phyloP scores from a whole-genome alignment of 2,797 vertebrate species.

The Girardinus metallicus region DNA sequence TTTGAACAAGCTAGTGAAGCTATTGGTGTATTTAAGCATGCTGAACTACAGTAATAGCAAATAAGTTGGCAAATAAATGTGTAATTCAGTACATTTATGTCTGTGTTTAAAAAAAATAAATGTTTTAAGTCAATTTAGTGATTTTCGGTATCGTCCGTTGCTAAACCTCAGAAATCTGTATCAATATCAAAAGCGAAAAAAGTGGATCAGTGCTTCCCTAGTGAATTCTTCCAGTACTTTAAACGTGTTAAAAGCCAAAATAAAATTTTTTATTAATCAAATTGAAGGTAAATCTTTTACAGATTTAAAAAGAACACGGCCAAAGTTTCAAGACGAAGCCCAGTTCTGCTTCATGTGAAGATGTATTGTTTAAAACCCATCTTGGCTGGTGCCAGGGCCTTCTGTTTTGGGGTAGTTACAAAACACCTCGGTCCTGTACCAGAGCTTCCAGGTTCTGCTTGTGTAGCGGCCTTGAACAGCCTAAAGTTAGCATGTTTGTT shows the following conservation, averaged over 20 bases:
- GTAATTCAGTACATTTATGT: no score
- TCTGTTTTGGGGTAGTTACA: neutral
- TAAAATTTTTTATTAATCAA: neutral
- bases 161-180: no score
- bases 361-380: neutral
- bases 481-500: slow-evolving; percentile 47
- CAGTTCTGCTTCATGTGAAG: neutral
- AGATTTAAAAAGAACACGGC: neutral
- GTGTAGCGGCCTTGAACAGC: slow-evolving; percentile 3
- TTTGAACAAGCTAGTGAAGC: no score
- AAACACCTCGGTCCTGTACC: neutral
- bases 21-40: no score
- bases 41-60: no score
- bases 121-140: no score
- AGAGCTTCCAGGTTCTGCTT: slow-evolving; percentile 29
- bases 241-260: neutral
- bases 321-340: neutral
- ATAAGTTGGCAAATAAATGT: no score
- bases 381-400: neutral
- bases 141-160: no score
- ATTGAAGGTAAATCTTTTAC: neutral
- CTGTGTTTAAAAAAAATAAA: no score
- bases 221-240: neutral
- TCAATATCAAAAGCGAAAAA: no score
- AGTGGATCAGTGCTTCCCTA: no score